Base-by-base conservation (phyloP, 2,113 vertebrate genomes). In the Amblyopsis rosae region DNA sequence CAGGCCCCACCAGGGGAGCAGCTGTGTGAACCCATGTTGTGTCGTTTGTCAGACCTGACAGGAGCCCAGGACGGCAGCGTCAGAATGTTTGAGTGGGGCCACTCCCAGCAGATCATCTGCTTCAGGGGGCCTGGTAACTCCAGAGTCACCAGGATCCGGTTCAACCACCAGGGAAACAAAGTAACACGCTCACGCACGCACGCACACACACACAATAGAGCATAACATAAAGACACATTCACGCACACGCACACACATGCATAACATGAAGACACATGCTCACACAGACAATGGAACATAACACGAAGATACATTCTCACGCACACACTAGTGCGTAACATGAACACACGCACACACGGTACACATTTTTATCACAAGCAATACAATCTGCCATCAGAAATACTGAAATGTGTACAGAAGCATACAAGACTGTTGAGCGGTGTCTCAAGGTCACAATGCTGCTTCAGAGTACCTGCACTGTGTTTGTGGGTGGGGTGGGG, bases 31-130 rank as follows among this genome's bases (percentile, higher is more conserved):
- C 2, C 0, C 62, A 54, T 49, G 54, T 33, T 61, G n/a, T 48
- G 13, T 3, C 62, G 15, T 58, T 62, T 17, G 6, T 59, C 85
- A 99, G 98, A 99, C 86, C 90, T 99, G 80, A 99, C 96, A 0
- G 98, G 98, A 57, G 97, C 96, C 77, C 98, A 99, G 56, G 98
- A 99, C 33, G 98, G 98, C 15, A 99, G 97, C 17, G 98, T 99
- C 64, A 93, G 95, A 82, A 98, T 99, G 97, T 99, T 99, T 82
- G 98, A 99, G 71, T 99, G 98, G 98, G 98, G 98, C 59, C 98
- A 99, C 73, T 96, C 95, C 1, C 96, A 99, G 83, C 96, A 99
- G 89, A 97, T 99, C 86, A 94, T 93, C 33, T 98, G 96, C 86
- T 98, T 97, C 88, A 94, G 98, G n/a, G 92, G 96, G 88, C 94